phyloP scores from a whole-genome alignment of 2,113 vertebrate species.

The Cairina moschata region DNA sequence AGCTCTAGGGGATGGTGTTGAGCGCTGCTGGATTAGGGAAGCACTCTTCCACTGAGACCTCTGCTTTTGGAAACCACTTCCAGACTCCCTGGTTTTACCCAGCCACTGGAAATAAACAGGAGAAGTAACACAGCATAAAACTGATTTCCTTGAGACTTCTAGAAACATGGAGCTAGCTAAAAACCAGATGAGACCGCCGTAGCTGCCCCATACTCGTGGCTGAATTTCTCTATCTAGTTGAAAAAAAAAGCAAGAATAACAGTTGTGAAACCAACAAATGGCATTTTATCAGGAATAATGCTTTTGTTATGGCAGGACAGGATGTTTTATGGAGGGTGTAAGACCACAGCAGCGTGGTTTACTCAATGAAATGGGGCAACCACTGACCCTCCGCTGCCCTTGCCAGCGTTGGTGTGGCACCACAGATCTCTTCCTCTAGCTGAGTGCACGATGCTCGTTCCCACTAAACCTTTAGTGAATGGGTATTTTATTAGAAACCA shows the following conservation, averaged over 20 bases:
- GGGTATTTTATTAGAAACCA: not conserved
- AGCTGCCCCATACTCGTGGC: not conserved
- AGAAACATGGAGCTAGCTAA: not conserved
- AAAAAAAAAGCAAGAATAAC: not conserved
- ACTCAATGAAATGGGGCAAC: not conserved
- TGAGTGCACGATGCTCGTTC: not conserved
- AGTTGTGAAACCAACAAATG: rapidly evolving
- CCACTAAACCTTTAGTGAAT: not conserved
- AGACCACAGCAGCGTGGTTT: not conserved
- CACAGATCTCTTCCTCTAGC: not conserved
- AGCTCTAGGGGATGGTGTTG: too few relatives aligned
- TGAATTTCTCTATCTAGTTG: not conserved
- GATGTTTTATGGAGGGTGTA: not conserved
- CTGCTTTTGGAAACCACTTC: too few relatives aligned
- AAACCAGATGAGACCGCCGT: not conserved
- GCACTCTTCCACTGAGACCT: too few relatives aligned
- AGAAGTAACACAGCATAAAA: not conserved
- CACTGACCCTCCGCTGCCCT: not conserved
- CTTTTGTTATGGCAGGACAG: not conserved
- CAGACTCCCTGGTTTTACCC: not conserved
- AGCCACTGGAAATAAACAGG: not conserved
- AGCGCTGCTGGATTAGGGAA: too few relatives aligned
- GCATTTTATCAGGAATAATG: not conserved
- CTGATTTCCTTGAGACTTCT: not conserved
- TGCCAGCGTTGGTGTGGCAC: not conserved